Conservation (phyloP, 1,140 invertebrate genomes). For the Bathynomus jamesi region DNA sequence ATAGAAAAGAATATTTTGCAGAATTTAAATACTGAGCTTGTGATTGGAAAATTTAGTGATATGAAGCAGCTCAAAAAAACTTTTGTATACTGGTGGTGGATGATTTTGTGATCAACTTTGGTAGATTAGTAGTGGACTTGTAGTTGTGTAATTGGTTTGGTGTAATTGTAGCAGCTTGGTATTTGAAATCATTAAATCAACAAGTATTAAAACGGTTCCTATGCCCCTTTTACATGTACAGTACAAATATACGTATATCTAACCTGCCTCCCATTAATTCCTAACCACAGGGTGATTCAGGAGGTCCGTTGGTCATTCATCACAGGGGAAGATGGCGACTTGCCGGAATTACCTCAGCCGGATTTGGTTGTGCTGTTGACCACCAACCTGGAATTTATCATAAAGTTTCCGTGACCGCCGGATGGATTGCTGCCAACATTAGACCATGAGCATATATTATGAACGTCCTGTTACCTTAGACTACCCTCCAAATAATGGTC, state of each 20-base stretch:
- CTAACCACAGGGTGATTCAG: conserved; percentile 66
- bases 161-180: too few species aligned
- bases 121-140: too few species aligned
- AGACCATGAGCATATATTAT: conserved; percentile 6
- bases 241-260: not conserved
- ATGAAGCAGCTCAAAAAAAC: too few species aligned
- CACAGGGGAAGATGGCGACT: conserved; percentile 60
- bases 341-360: conserved; percentile 74
- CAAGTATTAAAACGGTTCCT: not conserved
- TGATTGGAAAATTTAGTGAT: too few species aligned
- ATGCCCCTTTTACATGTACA: not conserved
- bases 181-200: too few species aligned
- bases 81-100: too few species aligned
- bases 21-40: too few species aligned
- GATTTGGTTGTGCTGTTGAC: conserved; percentile 75
- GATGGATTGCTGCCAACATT: conserved; percentile 35
- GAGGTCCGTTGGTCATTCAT: conserved; percentile 65
- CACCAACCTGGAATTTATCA: conserved; percentile 75
- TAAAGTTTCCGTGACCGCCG: conserved; percentile 40
- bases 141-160: too few species aligned
- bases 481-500: not conserved
- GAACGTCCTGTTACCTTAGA: not conserved
- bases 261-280: not conserved
- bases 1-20: too few species aligned
- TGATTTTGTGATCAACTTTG: too few species aligned